A percentile compares a stretch with the other conserved stretches of the same genome.
Evolutionary conservation across 2,797 vertebrate genomes (phyloP).

Genomic region (Cyclura pinguis): DNA sequence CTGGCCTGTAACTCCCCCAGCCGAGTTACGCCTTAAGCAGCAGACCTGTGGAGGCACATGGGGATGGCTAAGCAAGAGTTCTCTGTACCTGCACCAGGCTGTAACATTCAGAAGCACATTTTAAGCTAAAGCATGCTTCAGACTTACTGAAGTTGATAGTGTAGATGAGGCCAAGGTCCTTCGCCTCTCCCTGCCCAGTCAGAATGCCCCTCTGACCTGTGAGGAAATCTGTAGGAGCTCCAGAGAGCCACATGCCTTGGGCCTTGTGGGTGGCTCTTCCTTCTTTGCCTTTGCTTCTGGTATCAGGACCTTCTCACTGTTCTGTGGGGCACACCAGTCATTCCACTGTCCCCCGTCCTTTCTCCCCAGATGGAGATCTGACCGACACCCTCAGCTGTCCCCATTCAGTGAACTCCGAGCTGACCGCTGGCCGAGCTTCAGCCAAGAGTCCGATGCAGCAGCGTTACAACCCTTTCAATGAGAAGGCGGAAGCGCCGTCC

Average conservation of each 20-base stretch:
- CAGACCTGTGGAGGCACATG: background rate
- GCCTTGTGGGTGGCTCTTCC: background rate
- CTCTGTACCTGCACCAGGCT: background rate
- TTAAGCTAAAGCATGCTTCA: background rate
- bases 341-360: background rate
- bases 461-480: constrained; percentile 93
- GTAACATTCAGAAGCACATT: too few species aligned
- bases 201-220: background rate
- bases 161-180: background rate
- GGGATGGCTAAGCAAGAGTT: background rate
- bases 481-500: constrained; percentile 67
- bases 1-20: background rate
- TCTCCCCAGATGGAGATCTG: constrained; percentile 90
- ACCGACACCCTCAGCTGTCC: constrained; percentile 92
- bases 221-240: background rate
- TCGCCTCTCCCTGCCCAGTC: background rate
- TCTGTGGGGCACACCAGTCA: background rate
- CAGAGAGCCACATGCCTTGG: background rate
- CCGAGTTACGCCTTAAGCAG: background rate
- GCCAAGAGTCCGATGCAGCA: constrained; percentile 85
- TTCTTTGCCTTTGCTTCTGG: background rate
- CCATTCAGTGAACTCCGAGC: constrained; percentile 85
- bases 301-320: background rate
- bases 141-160: too few species aligned
- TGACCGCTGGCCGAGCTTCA: constrained; percentile 62